phyloP scores from a whole-genome alignment of 2,888 invertebrate genomes.

The Lithophane ornitopus region DNA sequence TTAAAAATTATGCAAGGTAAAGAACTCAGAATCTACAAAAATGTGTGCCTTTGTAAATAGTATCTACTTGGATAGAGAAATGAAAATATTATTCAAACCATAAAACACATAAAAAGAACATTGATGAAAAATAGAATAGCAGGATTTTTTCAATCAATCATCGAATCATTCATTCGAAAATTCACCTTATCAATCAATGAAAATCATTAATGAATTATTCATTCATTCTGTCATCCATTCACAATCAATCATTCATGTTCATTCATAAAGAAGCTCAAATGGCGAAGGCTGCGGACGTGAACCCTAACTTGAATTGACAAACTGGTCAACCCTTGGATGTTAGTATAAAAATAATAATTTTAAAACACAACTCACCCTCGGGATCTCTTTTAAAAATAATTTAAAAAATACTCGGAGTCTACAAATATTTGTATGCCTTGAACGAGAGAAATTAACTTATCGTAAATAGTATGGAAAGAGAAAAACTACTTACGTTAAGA shows the following conservation, averaged over 20 bases:
- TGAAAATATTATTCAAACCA: not conserved
- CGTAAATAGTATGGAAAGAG: not conserved
- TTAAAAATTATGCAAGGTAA: not conserved
- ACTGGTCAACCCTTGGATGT: not conserved
- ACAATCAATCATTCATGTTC: not conserved
- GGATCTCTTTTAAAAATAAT: not conserved
- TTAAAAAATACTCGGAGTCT: too few species aligned
- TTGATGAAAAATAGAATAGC: not conserved
- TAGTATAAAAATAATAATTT: not conserved
- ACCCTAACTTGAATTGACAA: too few species aligned
- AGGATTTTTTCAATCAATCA: not conserved
- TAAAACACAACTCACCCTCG: too few species aligned
- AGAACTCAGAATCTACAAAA: constrained; percentile 2
- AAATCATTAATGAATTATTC: not conserved
- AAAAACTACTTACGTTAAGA: not conserved
- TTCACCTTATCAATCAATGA: not conserved
- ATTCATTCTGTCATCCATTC: not conserved
- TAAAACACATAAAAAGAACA: not conserved
- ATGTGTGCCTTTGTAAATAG: constrained; percentile 9
- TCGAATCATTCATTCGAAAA: not conserved
- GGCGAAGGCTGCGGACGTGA: not conserved
- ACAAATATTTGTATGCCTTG: not conserved
- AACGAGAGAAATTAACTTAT: not conserved
- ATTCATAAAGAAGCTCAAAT: not conserved
- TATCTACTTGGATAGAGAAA: not conserved